Evolutionary conservation across 2,888 invertebrate genomes (phyloP).

Genomic region (Lottia scabra): DNA sequence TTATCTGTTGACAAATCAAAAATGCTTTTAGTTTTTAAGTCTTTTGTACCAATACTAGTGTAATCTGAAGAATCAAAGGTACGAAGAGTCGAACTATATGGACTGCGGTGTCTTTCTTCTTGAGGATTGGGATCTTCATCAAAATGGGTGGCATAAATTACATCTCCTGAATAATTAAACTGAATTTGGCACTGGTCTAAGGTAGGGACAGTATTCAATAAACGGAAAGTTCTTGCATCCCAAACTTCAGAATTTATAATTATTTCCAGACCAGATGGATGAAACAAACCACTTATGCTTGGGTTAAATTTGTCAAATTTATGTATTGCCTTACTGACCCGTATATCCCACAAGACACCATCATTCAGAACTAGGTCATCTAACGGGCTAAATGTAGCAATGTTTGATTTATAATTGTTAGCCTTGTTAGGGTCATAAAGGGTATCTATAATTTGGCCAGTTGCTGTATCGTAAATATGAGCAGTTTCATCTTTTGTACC

Average conservation of each 20-base stretch:
- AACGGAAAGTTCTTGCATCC: slow-evolving; percentile 94
- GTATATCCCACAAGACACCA: slow-evolving; percentile 95
- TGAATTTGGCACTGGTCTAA: slow-evolving; percentile 90
- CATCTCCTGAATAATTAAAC: slow-evolving; percentile 88
- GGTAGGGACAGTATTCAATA: slow-evolving; percentile 92
- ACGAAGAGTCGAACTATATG: slow-evolving; percentile 92
- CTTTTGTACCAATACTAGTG: slow-evolving; percentile 93
- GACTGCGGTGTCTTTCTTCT: slow-evolving; percentile 73
- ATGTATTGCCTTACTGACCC: slow-evolving; percentile 86
- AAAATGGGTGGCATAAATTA: slow-evolving; percentile 77
- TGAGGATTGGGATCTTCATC: slow-evolving; percentile 71
- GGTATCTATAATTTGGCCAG: slow-evolving; percentile 80
- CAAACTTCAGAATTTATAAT: slow-evolving; percentile 98
- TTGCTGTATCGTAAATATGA: slow-evolving; percentile 88
- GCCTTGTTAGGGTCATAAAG: slow-evolving; percentile 83
- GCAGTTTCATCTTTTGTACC: slow-evolving; percentile 89
- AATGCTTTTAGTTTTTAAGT: slow-evolving; percentile 87
- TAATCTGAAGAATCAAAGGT: slow-evolving; percentile 95
- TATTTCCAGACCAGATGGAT: slow-evolving; percentile 94
- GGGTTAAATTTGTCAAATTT: slow-evolving; percentile 98
- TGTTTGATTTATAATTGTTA: slow-evolving; percentile 93
- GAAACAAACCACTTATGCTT: slow-evolving; percentile 93
- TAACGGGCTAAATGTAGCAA: slow-evolving; percentile 92
- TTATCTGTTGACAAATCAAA: slow-evolving; percentile 86
- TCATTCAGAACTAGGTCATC: slow-evolving; percentile 96